Base-by-base conservation (phyloP, 2,113 vertebrate genomes). In the Scatophagus argus region DNA sequence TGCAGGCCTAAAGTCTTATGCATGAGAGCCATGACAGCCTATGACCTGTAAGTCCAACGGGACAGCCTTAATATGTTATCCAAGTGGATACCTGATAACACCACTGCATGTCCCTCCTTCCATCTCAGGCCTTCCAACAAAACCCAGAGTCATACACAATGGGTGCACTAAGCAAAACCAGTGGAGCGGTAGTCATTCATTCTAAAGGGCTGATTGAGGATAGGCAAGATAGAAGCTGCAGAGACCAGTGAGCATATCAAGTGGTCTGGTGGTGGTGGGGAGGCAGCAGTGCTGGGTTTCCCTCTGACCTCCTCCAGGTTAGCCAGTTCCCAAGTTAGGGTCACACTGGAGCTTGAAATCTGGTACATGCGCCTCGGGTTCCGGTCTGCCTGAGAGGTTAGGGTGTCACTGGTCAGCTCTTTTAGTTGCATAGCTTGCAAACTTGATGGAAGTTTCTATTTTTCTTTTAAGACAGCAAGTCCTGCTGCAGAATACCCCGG, bases 271-370 rank as follows among this genome's bases (percentile, higher is more conserved):
- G 36, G 81, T 65, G 68, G 84, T 25, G 54, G 77, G 77, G 71
- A 51, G 83, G 87, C 71, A 81, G 65, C 74, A 77, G 91, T 91
- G 87, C 90, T 89, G 67, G 82, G 89, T 91, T 94, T 94, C 92
- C 81, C 82, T 74, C 82, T 90, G 83, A 87, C 92, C 79, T 93
- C 90, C 79, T 80, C 60, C 78, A 77, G 93, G 94, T 95, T 92
- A 93, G 93, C 81, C 76, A 73, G 93, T 94, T 95, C 94, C 94
- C 92, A 94, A 93, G 94, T 94, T 89, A 84, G 93, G 94, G 93
- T 94, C 92, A 92, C 69, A 38, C 66, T 68, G 81, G 80, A 88
- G 86, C 87, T 80, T 91, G 92, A 93, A 94, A 93, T 91, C 85
- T 89, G 86, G 90, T 89, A 85, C 91, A 87, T 32, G 46, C 54